Evolutionary conservation across 35 echinoderm and acorn worm genomes (phyloP).

Genomic region (Stichopus chloronotus): DNA sequence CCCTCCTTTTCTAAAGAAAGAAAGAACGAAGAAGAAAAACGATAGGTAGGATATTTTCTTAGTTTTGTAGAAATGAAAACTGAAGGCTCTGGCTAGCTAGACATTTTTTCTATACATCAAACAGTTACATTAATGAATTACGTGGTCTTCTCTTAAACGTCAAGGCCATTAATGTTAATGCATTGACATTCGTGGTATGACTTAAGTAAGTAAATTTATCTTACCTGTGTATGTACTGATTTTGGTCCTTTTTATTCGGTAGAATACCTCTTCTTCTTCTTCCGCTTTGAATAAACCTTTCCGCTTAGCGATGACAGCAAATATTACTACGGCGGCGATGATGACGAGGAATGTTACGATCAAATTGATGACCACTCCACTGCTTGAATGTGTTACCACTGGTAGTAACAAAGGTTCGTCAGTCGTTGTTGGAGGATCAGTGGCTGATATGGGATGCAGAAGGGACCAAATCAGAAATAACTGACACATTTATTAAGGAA

Average conservation of each 20-base stretch:
- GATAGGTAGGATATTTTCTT: no score
- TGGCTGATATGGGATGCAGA: neutral
- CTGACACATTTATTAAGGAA: no score
- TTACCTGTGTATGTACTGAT: neutral
- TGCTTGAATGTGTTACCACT: neutral
- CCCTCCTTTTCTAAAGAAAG: no score
- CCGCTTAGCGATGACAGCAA: slow-evolving; percentile 2
- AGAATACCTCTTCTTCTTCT: neutral
- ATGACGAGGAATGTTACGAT: neutral
- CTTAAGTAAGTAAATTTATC: neutral
- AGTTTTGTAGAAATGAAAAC: no score
- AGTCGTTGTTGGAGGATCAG: neutral
- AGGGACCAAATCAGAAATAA: neutral
- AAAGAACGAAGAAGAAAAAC: no score
- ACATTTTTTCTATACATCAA: no score
- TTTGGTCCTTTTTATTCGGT: neutral
- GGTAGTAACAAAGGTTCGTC: neutral
- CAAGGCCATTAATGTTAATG: no score
- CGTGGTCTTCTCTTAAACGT: no score
- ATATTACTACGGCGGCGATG: neutral
- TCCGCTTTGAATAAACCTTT: neutral
- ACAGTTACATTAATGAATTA: no score
- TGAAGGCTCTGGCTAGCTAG: no score
- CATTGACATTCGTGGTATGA: no score
- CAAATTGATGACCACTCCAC: neutral